Conservation (phyloP, 2,797 vertebrate species). For the Microctenopoma stevenorrisi region DNA sequence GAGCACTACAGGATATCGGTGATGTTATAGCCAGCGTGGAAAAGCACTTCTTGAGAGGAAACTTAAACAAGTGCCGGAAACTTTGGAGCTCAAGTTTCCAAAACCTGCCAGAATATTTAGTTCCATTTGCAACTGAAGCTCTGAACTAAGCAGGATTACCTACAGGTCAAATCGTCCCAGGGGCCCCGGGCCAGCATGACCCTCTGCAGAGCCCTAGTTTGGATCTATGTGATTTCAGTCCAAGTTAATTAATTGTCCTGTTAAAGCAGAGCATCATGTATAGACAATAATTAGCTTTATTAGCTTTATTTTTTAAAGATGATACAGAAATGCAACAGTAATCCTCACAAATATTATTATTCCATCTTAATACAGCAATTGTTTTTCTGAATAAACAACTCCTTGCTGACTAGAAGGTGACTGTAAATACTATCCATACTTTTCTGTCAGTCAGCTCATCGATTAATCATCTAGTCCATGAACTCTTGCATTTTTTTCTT, state of each 20-base stretch:
- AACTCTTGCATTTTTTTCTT: neutral
- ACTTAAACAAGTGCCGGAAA: neutral
- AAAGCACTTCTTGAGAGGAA: neutral
- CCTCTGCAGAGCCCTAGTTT: neutral
- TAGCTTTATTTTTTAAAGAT: too few relatives aligned
- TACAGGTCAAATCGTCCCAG: neutral
- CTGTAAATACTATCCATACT: too few relatives aligned
- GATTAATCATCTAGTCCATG: neutral
- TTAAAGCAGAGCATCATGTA: neutral
- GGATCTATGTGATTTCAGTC: neutral
- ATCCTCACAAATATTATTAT: too few relatives aligned
- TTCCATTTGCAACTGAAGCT: neutral
- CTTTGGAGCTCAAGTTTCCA: neutral
- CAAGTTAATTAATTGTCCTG: neutral
- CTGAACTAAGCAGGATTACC: neutral
- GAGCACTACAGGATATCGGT: neutral
- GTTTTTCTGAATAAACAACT: too few relatives aligned
- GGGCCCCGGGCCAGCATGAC: too few relatives aligned
- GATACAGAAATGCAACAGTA: neutral
- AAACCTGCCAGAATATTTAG: constrained; percentile 5
- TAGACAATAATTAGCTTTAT: too few relatives aligned
- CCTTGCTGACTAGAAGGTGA: too few relatives aligned
- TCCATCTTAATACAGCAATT: too few relatives aligned
- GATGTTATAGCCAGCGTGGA: constrained; percentile 1
- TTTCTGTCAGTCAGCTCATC: neutral